Evolutionary conservation across 2,888 invertebrate genomes (phyloP).

Genomic region (Archips xylosteana): DNA sequence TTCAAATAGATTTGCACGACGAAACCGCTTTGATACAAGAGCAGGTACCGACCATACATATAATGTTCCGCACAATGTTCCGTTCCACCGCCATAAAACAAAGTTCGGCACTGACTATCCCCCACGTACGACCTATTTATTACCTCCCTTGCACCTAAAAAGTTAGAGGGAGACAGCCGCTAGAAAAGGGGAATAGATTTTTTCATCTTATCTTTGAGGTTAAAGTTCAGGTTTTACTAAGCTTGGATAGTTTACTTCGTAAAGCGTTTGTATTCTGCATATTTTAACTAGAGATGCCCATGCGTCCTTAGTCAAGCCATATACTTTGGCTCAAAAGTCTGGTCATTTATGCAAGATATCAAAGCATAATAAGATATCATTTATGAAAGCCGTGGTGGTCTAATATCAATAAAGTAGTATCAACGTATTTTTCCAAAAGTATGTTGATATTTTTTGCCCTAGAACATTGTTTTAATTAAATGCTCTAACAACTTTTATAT

Average conservation of each 20-base stretch:
- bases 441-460: no score
- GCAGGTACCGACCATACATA: constrained; percentile 16
- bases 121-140: constrained; percentile 59
- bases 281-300: background rate
- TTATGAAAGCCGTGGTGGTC: no score
- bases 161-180: constrained; percentile 18
- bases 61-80: constrained; percentile 13
- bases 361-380: background rate
- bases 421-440: no score
- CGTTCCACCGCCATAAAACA: constrained; percentile 36
- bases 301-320: background rate
- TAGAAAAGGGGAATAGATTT: constrained; percentile 28
- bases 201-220: constrained; percentile 9
- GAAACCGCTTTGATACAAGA: constrained; percentile 7
- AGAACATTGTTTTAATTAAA: no score
- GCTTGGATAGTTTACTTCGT: background rate
- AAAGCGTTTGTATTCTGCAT: constrained; percentile 6
- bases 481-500: no score
- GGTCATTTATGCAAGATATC: background rate
- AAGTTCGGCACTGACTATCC: constrained; percentile 44
- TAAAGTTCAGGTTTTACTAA: constrained; percentile 14
- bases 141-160: constrained; percentile 42
- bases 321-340: background rate
- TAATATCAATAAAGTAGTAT: no score
- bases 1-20: background rate